Evolutionary conservation across 2,797 vertebrate genomes (phyloP), one percentile per base, ranked within the genome.

Genomic region (Gephyroberyx darwinii): DNA sequence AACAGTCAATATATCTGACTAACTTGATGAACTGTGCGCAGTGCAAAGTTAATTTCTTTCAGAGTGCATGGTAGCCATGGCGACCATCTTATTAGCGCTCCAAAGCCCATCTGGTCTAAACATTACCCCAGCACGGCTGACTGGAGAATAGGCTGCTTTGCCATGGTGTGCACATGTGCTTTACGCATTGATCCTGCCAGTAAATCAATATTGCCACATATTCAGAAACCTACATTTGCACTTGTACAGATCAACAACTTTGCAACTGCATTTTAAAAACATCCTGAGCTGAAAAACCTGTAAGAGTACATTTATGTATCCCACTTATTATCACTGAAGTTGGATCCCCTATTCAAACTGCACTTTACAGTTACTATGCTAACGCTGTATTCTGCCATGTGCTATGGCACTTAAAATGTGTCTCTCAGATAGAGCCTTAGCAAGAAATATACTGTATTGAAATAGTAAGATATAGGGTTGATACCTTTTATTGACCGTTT

Each of bases 81-180:
- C 80, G 88, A 96, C 94, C 92, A 89, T 91, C 93, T 94, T 94
- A 93, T 88, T 93, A 94, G 93, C 78, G 82, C 89, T 86, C 86
- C 86, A 84, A 80, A 93, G 91, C 93, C 87, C 95, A 96, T 96
- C 94, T 96, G 95, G 92, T 96, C 92, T 92, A 93, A 95, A 95
- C 94, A 95, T 96, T 95, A 95, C 90, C 92, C 91, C 85, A 74
- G 93, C 84, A 72, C 45, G 71, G 65, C 81, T 84, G 80, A 80
- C 72, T 89, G 77, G 86, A 90, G 88, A 90, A 88, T 84, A 87
- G 77, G 80, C 78, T 78, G 83, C 84, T 90, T 74, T 78, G 81
- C 85, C 71, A 74, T 88, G 76, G 82, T 79, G 86, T 89, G 91
- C 92, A 91, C 84, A 90, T 94, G 91, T 91, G 92, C 92, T 93